These are phyloP conservation scores for Luperina nickerlii DNA, from an alignment of 2,888 invertebrate genomes.

Conservation along the genomic window DNA sequence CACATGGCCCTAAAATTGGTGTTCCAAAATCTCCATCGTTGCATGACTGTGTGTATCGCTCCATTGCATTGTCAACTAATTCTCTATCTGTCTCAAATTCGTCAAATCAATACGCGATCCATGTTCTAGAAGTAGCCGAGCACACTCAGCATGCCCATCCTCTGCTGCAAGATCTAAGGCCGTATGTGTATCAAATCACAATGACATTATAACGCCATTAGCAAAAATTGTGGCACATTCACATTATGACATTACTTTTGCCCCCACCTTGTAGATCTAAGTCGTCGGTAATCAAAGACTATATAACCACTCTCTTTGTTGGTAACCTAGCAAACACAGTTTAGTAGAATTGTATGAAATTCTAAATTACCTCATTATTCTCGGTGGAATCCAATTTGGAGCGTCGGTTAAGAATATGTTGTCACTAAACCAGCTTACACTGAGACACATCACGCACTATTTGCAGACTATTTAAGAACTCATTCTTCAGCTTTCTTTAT, in stretches of 20 bases:
- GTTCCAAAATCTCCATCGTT: not conserved
- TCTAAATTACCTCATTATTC: conserved; percentile 82
- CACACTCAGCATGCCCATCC: no score
- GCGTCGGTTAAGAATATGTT: conserved; percentile 68
- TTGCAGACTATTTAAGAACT: conserved; percentile 58
- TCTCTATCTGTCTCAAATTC: not conserved
- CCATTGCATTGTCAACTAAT: not conserved
- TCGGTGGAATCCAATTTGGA: conserved; percentile 86
- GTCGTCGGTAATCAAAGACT: not conserved
- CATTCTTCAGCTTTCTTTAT: conserved; percentile 50
- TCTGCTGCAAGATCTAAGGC: no score
- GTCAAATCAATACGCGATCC: no score
- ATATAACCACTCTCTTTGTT: not conserved
- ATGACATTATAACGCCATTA: not conserved
- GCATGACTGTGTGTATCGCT: no score
- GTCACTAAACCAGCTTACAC: conserved; percentile 72
- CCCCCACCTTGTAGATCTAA: not conserved
- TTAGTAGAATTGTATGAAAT: conserved; percentile 34
- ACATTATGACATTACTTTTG: not conserved
- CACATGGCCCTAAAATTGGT: no score
- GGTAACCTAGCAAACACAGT: not conserved
- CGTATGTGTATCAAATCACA: not conserved
- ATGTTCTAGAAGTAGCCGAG: no score
- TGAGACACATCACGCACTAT: conserved; percentile 78
- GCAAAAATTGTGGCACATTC: not conserved